Evolutionary conservation across 2,888 invertebrate genomes (phyloP), one percentile per base, ranked within the genome.

Genomic region (Leptarthrus brevirostris): DNA sequence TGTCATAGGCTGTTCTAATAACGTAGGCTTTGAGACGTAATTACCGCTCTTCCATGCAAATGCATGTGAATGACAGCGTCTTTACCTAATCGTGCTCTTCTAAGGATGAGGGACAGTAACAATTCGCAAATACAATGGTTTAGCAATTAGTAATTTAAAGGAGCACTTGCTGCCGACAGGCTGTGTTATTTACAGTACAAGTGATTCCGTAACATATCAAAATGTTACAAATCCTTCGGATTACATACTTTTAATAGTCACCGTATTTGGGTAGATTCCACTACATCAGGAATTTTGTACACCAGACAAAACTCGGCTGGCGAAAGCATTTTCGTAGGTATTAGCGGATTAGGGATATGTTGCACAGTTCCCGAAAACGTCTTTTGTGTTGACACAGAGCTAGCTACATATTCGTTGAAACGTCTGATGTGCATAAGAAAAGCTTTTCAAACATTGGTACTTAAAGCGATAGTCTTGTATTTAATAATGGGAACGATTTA

Each of bases 41-140:
- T 64, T 64, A 44, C 64, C 64, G n/a, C 44, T 64, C 44, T 24
- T 64, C 18, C 64, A 22, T 64, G 24, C 22, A 64, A 64, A 40
- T 64, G 44, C 40, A 64, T 64, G 64, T 14, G 22, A 64, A 44
- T 64, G 44, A 44, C 64, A 64, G 40, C 64, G 44, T 24, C 64
- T 64, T 64, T 26, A 16, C 64, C 26, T 64, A 44, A 64, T 64
- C 24, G 36, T 64, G 24, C 40, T 40, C 6, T 44, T 44, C 64
- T 64, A 40, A 64, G 44, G 16, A 20, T 40, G 22, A 64, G 16
- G 44, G 20, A 44, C 64, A 44, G 64, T 64, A 64, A 44, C 64
- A 14, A 64, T 44, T 40, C 44, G 44, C 14, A 64, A 64, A 64
- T 64, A 64, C 64, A 64, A 64, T 64, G 44, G 64, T 44, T 64